phyloP scores from a whole-genome alignment of 2,113 vertebrate species.

The Paralichthys olivaceus region DNA sequence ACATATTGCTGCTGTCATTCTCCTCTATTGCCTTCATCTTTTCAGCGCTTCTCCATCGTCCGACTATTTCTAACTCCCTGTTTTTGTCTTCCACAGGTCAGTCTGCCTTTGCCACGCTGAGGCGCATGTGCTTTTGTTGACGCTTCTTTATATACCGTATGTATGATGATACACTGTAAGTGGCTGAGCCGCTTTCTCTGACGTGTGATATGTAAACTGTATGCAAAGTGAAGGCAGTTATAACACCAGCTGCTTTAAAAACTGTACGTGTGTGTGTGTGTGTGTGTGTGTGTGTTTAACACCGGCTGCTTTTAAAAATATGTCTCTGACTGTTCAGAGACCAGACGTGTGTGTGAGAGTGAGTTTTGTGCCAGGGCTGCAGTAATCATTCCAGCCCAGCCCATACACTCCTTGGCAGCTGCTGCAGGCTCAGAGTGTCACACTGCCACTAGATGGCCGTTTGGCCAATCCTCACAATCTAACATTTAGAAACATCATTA shows the following conservation, averaged over 20 bases:
- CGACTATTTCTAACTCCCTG: conserved; percentile 54
- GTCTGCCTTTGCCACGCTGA: conserved; percentile 46
- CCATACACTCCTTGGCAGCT: conserved; percentile 13
- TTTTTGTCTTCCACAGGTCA: conserved; percentile 68
- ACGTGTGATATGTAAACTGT: conserved; percentile 25
- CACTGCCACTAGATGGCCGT: conserved; percentile 48
- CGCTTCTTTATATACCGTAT: conserved; percentile 5
- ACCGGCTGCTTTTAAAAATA: conserved; percentile 11
- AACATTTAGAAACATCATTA: neutral
- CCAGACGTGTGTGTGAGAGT: neutral
- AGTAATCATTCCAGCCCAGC: conserved; percentile 58
- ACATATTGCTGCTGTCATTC: conserved; percentile 55
- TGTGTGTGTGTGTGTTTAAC: neutral
- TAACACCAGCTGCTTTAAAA: conserved; percentile 30
- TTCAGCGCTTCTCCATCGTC: conserved; percentile 30
- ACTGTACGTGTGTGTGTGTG: neutral
- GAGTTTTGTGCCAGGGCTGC: conserved; percentile 47
- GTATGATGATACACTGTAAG: conserved; percentile 9
- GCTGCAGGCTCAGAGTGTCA: conserved; percentile 42
- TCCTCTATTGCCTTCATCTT: conserved; percentile 57
- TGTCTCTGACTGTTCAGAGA: no score
- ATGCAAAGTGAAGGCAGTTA: neutral
- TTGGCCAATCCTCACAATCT: conserved; percentile 6
- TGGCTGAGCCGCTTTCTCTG: neutral
- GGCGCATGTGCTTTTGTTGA: conserved; percentile 20